phyloP scores from a whole-genome alignment of 2,797 vertebrate genomes.

The Cottoperca gobio region DNA sequence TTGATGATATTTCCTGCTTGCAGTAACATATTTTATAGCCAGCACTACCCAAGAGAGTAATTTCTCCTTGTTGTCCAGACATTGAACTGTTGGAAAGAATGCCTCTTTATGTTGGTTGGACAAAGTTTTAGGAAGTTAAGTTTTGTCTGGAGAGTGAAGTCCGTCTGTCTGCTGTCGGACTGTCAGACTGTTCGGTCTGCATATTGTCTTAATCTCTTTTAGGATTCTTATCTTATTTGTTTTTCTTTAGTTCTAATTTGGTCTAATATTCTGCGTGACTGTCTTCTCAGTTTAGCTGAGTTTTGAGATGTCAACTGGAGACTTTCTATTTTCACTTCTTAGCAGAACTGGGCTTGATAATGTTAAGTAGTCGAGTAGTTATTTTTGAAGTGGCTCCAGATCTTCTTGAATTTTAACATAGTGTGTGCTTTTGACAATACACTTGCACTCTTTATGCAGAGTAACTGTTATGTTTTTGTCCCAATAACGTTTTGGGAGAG shows the following conservation, averaged over 20 bases:
- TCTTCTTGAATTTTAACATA: not conserved
- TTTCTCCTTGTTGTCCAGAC: constrained; percentile 34
- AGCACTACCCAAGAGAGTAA: not conserved
- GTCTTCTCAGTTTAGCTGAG: constrained; percentile 6
- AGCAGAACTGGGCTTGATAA: not conserved
- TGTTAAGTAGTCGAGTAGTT: not conserved
- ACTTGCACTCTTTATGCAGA: not conserved
- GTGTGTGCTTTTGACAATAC: not conserved
- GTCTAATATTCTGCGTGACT: constrained; percentile 7
- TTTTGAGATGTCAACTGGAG: constrained; percentile 4
- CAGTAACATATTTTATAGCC: constrained; percentile 2
- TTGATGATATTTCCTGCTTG: constrained; percentile 8
- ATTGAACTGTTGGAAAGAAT: constrained; percentile 41
- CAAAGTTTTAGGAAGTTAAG: constrained; percentile 22
- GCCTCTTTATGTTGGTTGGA: constrained; percentile 42
- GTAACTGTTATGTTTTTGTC: not conserved
- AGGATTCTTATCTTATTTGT: constrained; percentile 33
- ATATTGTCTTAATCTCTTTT: constrained; percentile 23
- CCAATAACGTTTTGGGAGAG: not conserved
- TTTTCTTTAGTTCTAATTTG: constrained; percentile 33
- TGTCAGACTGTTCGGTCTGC: constrained; percentile 12
- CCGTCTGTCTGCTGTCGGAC: constrained; percentile 9
- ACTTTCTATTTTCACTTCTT: not conserved
- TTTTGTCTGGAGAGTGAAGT: constrained; percentile 14
- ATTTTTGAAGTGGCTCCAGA: not conserved